Conservation (phyloP, 2,113 vertebrate species). For the Alethe castanea region DNA sequence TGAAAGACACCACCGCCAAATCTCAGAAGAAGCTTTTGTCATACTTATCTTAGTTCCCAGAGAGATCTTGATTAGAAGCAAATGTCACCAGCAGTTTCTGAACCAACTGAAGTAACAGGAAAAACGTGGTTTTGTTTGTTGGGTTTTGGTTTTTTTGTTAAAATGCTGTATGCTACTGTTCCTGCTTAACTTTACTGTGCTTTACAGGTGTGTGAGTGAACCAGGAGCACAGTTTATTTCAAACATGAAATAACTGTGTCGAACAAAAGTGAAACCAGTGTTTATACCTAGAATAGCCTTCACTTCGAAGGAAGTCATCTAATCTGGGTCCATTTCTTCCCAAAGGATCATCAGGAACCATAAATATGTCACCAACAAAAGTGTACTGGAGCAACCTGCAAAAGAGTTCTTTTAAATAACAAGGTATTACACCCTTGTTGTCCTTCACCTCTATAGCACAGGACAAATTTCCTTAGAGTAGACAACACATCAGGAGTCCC, state of each 20-base stretch:
- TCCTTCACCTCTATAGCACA: background rate
- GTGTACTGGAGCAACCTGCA: conserved; percentile 92
- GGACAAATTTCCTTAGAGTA: background rate
- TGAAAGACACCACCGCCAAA: background rate
- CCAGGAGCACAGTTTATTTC: background rate
- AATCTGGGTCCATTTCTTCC: conserved; percentile 88
- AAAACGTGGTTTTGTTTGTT: background rate
- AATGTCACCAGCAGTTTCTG: background rate
- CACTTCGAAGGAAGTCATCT: conserved; percentile 84
- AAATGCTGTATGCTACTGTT: background rate
- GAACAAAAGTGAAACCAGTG: background rate
- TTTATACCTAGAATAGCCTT: conserved; percentile 73
- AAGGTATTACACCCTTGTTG: background rate
- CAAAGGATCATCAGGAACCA: conserved; percentile 97
- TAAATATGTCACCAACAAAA: conserved; percentile 94
- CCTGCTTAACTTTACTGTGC: background rate
- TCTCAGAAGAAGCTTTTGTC: background rate
- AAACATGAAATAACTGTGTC: background rate
- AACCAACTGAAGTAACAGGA: background rate
- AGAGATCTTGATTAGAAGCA: background rate
- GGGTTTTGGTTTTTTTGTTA: background rate
- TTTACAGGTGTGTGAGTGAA: background rate
- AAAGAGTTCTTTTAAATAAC: background rate
- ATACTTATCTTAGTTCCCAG: background rate
- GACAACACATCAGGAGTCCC: background rate